Percentiles rank a stretch among this genome's conserved stretches.
Evolutionary conservation across 2,888 invertebrate genomes (phyloP).

Genomic region (Ephialtes manifestator): DNA sequence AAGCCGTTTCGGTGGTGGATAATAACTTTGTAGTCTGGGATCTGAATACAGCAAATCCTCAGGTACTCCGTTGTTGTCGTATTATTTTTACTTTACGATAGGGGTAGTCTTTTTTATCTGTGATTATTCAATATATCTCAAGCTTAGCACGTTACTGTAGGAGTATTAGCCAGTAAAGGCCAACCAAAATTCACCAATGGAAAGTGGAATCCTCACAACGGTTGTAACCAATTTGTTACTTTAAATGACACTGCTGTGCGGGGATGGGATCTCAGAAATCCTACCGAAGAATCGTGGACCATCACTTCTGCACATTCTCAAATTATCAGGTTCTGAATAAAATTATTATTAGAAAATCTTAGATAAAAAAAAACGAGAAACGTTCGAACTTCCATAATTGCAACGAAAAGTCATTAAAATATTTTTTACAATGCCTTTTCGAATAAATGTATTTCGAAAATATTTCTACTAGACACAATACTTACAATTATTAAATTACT

Average conservation of each 20-base stretch:
- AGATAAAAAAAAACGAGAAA: neutral
- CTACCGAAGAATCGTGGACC: constrained; percentile 92
- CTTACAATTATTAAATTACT: neutral
- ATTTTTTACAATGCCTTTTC: too few relatives aligned
- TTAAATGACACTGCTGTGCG: constrained; percentile 94
- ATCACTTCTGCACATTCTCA: constrained; percentile 96
- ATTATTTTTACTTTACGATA: constrained; percentile 5
- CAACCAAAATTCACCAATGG: constrained; percentile 93
- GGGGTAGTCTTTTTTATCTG: constrained; percentile 20
- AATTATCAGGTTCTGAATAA: constrained; percentile 88
- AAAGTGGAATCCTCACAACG: constrained; percentile 98
- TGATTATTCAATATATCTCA: constrained; percentile 52
- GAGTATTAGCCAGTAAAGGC: constrained; percentile 89
- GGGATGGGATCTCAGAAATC: constrained; percentile 94
- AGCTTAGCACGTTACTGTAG: constrained; percentile 79
- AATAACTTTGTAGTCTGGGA: constrained; percentile 93
- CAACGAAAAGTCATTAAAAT: too few relatives aligned
- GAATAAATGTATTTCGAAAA: too few relatives aligned
- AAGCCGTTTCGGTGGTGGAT: constrained; percentile 92
- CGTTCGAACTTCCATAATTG: too few relatives aligned
- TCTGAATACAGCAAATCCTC: constrained; percentile 87
- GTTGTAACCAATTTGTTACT: constrained; percentile 94
- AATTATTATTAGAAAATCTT: neutral
- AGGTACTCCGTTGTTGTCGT: constrained; percentile 72
- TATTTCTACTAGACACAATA: too few relatives aligned